Base-by-base conservation (phyloP, 2,797 vertebrate genomes). In the Rhincodon typus region DNA sequence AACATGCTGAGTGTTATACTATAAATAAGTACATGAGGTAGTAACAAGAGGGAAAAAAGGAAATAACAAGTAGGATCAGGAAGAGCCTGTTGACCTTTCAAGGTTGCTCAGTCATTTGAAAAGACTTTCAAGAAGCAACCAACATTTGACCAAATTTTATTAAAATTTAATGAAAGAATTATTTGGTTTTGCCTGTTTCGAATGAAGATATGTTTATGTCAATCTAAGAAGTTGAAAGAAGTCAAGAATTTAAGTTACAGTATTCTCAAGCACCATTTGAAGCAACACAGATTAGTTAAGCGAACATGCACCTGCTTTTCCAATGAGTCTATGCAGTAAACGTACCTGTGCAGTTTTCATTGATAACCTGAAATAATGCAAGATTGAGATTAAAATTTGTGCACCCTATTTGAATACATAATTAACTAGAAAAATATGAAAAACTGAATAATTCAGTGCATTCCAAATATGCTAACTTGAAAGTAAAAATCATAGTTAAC, bases 291-390 rank as follows among this genome's bases (percentile, higher is more conserved):
- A 50, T 95, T 50, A 74, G 70, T 95, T 95, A 95, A 53, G 17
- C 77, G 30, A 77, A 77, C 46, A 53, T 95, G 25, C 27, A 95
- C n/a, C 34, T 57, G 21, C 7, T 95, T 74, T 72, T 77, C 70
- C 46, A 34, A n/a, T 95, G 70, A 95, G 70, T 57, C 91, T 42
- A 74, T n/a, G 42, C 42, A 30, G 70, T 77, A 53, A 77, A 95
- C 70, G 34, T 95, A 95, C 70, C 94, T 77, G 27, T 21, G 70
- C 70, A 95, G 46, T 95, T 95, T 95, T 95, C 94, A 95, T 46
- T 77, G 70, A 74, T 57, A 77, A 77, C 94, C 70, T 95, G 70
- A 95, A 95, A 95, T 95, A n/a, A 77, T 77, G 46, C 70, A 77
- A 95, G 77, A 72, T 95, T 53, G 46, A 95, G 94, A 53, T 95